Evolutionary conservation across 2,888 invertebrate genomes (phyloP).

Genomic region (Erynnis tages): DNA sequence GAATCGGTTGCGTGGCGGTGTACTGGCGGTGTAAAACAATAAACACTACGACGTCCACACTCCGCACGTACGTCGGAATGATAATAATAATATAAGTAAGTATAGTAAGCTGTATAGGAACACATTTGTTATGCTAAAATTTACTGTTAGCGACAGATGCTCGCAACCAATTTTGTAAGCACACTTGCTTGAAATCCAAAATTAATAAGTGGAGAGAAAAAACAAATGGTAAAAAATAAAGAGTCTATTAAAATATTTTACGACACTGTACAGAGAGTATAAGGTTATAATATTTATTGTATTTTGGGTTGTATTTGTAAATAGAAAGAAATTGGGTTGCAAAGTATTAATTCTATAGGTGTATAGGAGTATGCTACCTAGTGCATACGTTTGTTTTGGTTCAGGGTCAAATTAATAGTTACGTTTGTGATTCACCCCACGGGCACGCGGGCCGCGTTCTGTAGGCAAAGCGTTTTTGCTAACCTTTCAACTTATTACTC

Average conservation of each 20-base stretch:
- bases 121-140: too few relatives aligned
- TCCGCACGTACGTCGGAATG: too few relatives aligned
- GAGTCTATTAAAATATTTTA: slow-evolving; percentile 57
- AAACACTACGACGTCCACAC: too few relatives aligned
- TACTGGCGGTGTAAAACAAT: too few relatives aligned
- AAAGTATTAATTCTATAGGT: slow-evolving; percentile 22
- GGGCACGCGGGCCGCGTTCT: background rate
- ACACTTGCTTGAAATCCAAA: slow-evolving; percentile 12
- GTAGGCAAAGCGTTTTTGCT: slow-evolving; percentile 3
- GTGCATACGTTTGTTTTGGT: slow-evolving; percentile 12
- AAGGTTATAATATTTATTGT: slow-evolving; percentile 70
- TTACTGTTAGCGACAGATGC: too few relatives aligned
- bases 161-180: background rate
- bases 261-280: slow-evolving; percentile 71
- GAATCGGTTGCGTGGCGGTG: background rate
- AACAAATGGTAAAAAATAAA: slow-evolving; percentile 37
- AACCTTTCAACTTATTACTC: background rate
- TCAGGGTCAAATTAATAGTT: background rate
- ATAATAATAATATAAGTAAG: too few relatives aligned
- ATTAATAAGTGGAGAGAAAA: slow-evolving; percentile 27
- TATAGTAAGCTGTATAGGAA: too few relatives aligned
- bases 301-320: slow-evolving; percentile 62
- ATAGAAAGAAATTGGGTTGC: slow-evolving; percentile 48
- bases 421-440: background rate
- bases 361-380: slow-evolving; percentile 14